Evolutionary conservation across 2,888 invertebrate genomes (phyloP).

Genomic region (Xestia xanthographa): DNA sequence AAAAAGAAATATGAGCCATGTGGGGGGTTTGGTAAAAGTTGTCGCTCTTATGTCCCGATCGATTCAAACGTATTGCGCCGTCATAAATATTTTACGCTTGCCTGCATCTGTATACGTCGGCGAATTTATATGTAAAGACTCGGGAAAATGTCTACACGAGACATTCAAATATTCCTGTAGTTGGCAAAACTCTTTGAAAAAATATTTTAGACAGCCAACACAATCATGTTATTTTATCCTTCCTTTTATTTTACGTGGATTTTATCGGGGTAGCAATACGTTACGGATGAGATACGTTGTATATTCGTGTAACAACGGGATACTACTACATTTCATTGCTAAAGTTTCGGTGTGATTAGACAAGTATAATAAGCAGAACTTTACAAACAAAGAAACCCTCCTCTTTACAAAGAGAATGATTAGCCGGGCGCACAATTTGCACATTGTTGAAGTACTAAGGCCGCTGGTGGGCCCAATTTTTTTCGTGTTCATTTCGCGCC

Average conservation of each 20-base stretch:
- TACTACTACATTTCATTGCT: conserved; percentile 24
- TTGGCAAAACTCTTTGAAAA: conserved; percentile 43
- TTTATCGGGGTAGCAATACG: conserved; percentile 21
- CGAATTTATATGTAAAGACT: conserved; percentile 61
- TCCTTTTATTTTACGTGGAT: conserved; percentile 31
- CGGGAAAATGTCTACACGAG: conserved; percentile 55
- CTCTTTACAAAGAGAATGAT: conserved; percentile 38
- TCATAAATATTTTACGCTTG: conserved; percentile 69
- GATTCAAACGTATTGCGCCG: conserved; percentile 64
- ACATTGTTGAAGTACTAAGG: conserved; percentile 53
- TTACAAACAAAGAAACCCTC: conserved; percentile 33
- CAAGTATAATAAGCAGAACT: conserved; percentile 34
- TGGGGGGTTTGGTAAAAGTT: conserved; percentile 50
- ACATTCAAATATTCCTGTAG: conserved; percentile 52
- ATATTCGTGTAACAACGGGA: conserved; percentile 4
- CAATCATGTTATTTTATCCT: conserved; percentile 50
- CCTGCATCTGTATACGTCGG: conserved; percentile 63
- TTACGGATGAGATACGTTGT: conserved; percentile 12
- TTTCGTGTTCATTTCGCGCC: conserved; percentile 80
- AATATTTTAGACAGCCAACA: conserved; percentile 39
- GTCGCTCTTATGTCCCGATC: conserved; percentile 58
- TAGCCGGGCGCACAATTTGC: conserved; percentile 43
- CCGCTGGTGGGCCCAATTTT: conserved; percentile 64
- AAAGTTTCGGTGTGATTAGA: conserved; percentile 21
- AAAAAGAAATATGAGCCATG: conserved; percentile 45